Evolutionary conservation across 1,140 invertebrate species (phyloP).

Genomic region (Bombus sylvicola): DNA sequence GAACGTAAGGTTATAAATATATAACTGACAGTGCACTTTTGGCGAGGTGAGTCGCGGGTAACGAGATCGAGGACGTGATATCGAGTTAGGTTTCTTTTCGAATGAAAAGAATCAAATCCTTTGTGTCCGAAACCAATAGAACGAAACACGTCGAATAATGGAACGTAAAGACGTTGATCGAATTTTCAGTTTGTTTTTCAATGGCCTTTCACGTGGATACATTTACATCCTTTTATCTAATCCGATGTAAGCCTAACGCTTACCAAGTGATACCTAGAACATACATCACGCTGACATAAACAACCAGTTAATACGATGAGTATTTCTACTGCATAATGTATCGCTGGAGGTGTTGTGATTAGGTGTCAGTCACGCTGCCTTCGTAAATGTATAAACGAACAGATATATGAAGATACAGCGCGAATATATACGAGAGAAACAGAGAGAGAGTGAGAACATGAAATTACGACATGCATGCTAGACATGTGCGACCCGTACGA

Average conservation of each 20-base stretch:
- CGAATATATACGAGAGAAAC: slow-evolving; percentile 4
- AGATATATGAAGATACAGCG: slow-evolving; percentile 25
- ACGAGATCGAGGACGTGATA: slow-evolving; percentile 23
- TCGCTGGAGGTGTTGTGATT: slow-evolving; percentile 17
- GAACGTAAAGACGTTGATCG: background rate
- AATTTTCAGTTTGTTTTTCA: background rate
- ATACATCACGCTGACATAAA: background rate
- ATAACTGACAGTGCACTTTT: slow-evolving; percentile 36
- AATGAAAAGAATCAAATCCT: background rate
- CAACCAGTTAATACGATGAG: background rate
- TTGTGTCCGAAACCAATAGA: background rate
- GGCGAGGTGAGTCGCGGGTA: background rate
- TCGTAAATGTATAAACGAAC: slow-evolving; percentile 18
- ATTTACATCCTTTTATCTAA: background rate
- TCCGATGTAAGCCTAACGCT: background rate
- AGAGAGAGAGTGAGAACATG: slow-evolving; percentile 28
- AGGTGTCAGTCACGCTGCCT: slow-evolving; percentile 25
- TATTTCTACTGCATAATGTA: slow-evolving; percentile 14
- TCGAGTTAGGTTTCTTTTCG: background rate
- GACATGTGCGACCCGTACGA: slow-evolving; percentile 68
- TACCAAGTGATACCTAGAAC: background rate
- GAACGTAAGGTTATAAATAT: slow-evolving; percentile 48
- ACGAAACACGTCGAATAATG: too few species aligned
- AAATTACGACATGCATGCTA: slow-evolving; percentile 60
- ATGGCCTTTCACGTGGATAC: too few species aligned